phyloP scores from a whole-genome alignment of 1,140 invertebrate genomes.

The Spodoptera litura region DNA sequence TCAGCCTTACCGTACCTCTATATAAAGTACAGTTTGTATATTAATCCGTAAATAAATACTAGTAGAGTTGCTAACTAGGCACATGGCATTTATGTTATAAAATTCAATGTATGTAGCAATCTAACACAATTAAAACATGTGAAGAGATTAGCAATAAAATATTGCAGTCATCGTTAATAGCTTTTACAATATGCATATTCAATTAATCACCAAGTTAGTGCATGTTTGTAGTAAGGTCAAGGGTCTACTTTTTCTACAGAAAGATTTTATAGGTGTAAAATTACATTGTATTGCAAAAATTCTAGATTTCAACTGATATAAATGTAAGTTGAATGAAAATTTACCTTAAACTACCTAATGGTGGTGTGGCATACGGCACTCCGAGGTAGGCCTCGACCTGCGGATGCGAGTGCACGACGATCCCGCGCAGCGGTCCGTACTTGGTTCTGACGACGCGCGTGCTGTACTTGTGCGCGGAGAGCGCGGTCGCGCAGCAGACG shows the following conservation, averaged over 20 bases:
- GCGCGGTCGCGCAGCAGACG: constrained; percentile 83
- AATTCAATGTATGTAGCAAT: too few relatives aligned
- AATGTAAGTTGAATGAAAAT: not conserved
- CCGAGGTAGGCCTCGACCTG: constrained; percentile 97
- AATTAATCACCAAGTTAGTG: not conserved
- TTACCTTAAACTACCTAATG: constrained; percentile 65
- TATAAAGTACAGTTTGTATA: too few relatives aligned
- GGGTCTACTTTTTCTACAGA: too few relatives aligned
- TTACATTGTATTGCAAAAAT: not conserved
- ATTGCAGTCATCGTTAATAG: too few relatives aligned
- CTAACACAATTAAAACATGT: too few relatives aligned
- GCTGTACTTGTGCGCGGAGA: constrained; percentile 90
- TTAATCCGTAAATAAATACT: too few relatives aligned
- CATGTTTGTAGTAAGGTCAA: not conserved
- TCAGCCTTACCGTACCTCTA: too few relatives aligned
- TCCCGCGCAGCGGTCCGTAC: constrained; percentile 94
- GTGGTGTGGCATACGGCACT: constrained; percentile 94
- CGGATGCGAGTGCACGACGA: constrained; percentile 91
- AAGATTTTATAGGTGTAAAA: not conserved
- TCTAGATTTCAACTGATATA: not conserved
- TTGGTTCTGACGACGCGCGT: constrained; percentile 93
- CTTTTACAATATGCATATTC: constrained; percentile 5
- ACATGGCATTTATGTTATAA: too few relatives aligned
- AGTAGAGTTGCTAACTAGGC: too few relatives aligned
- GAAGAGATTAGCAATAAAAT: too few relatives aligned